These are phyloP conservation scores for Falco berigora DNA, from an alignment of 2,797 vertebrate species.

Conservation along the genomic window DNA sequence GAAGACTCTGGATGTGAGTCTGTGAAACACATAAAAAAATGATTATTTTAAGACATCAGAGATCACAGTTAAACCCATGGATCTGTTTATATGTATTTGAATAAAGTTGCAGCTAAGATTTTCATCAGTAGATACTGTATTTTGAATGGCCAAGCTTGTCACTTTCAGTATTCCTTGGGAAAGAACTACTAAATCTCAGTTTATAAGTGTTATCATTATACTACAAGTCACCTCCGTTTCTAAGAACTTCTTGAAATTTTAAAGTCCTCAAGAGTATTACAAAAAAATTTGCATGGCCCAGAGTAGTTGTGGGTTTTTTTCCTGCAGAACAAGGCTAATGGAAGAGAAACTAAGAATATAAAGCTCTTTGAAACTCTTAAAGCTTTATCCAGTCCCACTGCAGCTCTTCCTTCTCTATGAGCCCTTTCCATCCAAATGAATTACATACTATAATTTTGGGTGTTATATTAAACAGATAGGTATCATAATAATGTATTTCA, in stretches of 20 bases:
- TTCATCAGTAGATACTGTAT: neutral
- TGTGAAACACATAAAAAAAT: neutral
- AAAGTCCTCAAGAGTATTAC: neutral
- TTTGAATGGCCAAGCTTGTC: neutral
- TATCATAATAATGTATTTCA: conserved; percentile 77
- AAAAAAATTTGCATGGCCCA: neutral
- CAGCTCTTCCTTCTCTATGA: conserved; percentile 18
- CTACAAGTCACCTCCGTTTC: neutral
- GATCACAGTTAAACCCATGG: neutral
- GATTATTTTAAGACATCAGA: neutral
- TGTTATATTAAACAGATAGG: conserved; percentile 74
- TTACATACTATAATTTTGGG: conserved; percentile 57
- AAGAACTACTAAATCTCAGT: neutral
- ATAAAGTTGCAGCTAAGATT: neutral
- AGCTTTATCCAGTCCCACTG: neutral
- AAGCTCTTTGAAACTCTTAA: conserved; percentile 4
- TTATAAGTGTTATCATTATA: neutral
- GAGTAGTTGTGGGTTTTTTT: neutral
- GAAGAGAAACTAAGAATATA: neutral
- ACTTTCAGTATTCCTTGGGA: neutral
- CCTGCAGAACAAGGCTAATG: neutral
- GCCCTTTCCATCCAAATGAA: conserved; percentile 52
- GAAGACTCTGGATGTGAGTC: neutral
- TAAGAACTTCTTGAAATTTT: neutral
- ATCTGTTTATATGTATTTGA: neutral